Conservation (phyloP, 1,140 invertebrate species). For the Bombus waltoni region DNA sequence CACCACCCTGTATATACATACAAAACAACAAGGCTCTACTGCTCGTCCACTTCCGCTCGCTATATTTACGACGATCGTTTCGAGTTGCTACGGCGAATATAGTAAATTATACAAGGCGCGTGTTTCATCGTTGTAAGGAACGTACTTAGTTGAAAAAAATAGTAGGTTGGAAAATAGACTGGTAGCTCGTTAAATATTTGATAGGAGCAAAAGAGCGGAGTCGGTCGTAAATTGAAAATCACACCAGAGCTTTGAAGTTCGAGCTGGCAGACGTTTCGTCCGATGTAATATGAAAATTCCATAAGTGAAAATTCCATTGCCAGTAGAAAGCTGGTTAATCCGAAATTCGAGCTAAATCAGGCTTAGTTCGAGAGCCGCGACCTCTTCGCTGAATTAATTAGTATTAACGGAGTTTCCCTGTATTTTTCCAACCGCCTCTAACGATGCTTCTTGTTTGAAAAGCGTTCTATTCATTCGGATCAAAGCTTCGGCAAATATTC, state of each 20-base stretch:
- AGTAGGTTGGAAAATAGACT: background rate
- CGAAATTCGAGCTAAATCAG: background rate
- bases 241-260: background rate
- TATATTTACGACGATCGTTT: slow-evolving; percentile 17
- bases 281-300: slow-evolving; percentile 28
- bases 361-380: background rate
- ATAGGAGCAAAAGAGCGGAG: background rate
- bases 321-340: slow-evolving; percentile 1
- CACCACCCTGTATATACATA: too few species aligned
- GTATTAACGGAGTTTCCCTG: background rate
- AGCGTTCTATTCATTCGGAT: background rate
- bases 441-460: background rate
- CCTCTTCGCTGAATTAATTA: background rate
- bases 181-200: slow-evolving; percentile 24
- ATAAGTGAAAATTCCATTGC: background rate
- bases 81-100: background rate
- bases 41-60: background rate
- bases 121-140: slow-evolving; percentile 9
- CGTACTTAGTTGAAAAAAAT: too few species aligned
- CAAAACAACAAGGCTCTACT: too few species aligned
- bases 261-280: background rate
- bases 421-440: background rate
- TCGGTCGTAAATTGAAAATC: slow-evolving; percentile 29
- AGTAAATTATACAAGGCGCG: background rate
- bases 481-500: background rate